phyloP scores from a whole-genome alignment of 1,140 invertebrate species.

The Ctenoplectra terminalis region DNA sequence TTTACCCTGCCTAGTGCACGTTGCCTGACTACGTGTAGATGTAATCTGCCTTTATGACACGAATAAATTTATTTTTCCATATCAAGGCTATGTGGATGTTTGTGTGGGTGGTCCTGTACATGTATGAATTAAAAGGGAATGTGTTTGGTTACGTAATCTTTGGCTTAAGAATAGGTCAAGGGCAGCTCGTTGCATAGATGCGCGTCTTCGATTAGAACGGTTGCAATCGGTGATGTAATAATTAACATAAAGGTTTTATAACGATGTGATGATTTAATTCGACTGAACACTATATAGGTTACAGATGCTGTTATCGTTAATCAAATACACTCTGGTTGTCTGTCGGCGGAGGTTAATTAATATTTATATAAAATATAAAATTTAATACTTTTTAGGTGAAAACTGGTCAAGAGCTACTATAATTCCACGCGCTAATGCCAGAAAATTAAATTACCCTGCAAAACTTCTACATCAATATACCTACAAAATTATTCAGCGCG shows the following conservation, averaged over 20 bases:
- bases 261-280: neutral
- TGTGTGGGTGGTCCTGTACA: neutral
- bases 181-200: neutral
- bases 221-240: neutral
- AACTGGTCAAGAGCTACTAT: neutral
- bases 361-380: neutral
- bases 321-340: neutral
- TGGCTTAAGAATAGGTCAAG: constrained; percentile 37
- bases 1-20: neutral
- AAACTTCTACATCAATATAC: neutral
- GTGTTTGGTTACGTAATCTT: constrained; percentile 16
- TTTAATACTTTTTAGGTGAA: neutral
- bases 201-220: neutral
- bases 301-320: neutral
- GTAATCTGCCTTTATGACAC: constrained; percentile 36
- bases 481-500: neutral
- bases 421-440: neutral
- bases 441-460: neutral
- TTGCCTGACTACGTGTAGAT: constrained; percentile 31
- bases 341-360: neutral
- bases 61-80: constrained; percentile 40
- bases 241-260: neutral
- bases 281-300: neutral
- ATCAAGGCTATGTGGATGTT: neutral
- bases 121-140: neutral